Evolutionary conservation across 2,113 vertebrate species (phyloP), one percentile per base, ranked within the genome.

Genomic region (Eretmochelys imbricata): DNA sequence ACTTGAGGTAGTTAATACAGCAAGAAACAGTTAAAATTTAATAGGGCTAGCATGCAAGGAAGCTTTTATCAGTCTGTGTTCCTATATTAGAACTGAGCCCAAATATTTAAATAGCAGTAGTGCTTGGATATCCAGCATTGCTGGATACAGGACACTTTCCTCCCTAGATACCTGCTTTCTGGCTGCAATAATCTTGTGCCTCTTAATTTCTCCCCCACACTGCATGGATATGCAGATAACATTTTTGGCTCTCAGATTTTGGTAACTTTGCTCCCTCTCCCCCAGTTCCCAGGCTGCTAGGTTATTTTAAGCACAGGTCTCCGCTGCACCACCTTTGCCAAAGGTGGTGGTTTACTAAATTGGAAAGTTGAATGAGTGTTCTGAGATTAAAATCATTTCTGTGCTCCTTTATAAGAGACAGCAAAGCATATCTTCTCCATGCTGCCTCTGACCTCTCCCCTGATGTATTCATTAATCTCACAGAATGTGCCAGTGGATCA

Each of bases 381-480:
- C 62, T 2, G 6, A 93, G 78, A 91, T 95, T 91, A 91, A 95
- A 95, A 84, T 87, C 94, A 87, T 93, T 94, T n/a, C 57, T 87
- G 8, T 90, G 20, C 84, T 90, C 50, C 75, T 89, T 79, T 90
- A 35, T 89, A 69, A 17, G 90, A 89, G 76, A 69, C 65, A 1
- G 6, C 83, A 89, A 2, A 3, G 8, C 89, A 14, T 42, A 54
- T 88, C 54, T 46, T 89, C 17, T 1, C 81, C 53, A 94, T 91
- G 87, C 50, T 93, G 50, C 75, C 81, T 85, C 90, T 95, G 91
- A 95, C 94, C 81, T 84, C 22, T 81, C 53, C 69, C 6, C 3
- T 50, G 53, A 95, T 62, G 72, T 81, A 89, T 93, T 93, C 94
- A 95, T 97, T 97, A 95, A 94, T 96, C 94, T 98, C 78, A 24